Base-by-base conservation (phyloP, 2,888 invertebrate species). In the Synanthedon vespiformis region DNA sequence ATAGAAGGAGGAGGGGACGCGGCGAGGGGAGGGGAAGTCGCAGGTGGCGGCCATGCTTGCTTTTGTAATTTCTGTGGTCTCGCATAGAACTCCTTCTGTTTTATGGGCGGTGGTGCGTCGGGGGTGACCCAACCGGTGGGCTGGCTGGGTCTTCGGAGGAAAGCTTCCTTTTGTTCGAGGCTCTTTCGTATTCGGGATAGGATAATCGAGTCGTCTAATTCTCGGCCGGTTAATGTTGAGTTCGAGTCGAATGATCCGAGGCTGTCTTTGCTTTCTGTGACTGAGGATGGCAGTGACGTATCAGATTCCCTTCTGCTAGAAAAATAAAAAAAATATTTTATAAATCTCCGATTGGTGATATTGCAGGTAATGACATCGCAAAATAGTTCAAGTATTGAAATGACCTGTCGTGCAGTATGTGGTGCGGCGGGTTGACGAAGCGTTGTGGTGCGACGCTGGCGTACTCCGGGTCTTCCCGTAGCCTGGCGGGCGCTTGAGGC, bases 151-250 rank as follows among this genome's bases (percentile, higher is more conserved):
- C 93, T 89, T 71, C 92, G 90, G 55, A 96, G 88, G 78, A 96
- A 96, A 66, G 95, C 95, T 74, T 96, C 95, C 76, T 96, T 96
- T 72, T 95, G 94, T 72, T 95, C 95, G 67, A 94, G 92, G 69
- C 94, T 95, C 75, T 94, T 94, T 61, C 94, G 90, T 73, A 95
- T 89, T 80, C 94, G 90, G 59, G 91, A 91, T 89, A 94, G 91
- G 65, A 91, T 90, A 50, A 92, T 88, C 54, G 92, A 92, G 77
- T 93, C 93, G 73, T 92, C 92, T 58, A 91, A 87, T 62, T 91
- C 91, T 67, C 90, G 89, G 54, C 91, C 91, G 47, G 92, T 90
- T 52, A 92, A 80, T 51, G 92, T 91, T 52, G 91, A 91, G 68
- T 89, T 89, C 51, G 92, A 92, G 73, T 91, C 92, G 76, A 89